Percentiles rank a stretch among this genome's conserved stretches.
phyloP scores from a whole-genome alignment of 2,113 vertebrate genomes.

The Pituophis catenifer region DNA sequence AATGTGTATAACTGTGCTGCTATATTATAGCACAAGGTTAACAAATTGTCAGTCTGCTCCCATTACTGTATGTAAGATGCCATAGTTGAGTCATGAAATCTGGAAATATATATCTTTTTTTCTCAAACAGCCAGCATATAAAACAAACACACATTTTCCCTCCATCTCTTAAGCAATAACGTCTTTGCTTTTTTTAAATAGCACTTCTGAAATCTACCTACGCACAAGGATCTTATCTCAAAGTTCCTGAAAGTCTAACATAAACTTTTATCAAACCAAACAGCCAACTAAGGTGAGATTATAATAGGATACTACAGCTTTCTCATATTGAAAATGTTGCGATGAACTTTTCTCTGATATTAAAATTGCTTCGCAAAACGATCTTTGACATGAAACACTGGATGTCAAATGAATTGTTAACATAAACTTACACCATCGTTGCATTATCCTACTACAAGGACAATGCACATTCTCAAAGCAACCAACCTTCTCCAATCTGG shows the following conservation, averaged over 20 bases:
- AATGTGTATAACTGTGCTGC: background rate
- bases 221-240: conserved; percentile 2
- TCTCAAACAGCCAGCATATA: background rate
- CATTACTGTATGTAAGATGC: background rate
- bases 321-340: background rate
- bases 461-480: background rate
- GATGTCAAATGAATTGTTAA: background rate
- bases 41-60: background rate
- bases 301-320: background rate
- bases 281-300: background rate
- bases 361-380: conserved; percentile 6
- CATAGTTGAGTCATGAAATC: background rate
- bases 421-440: background rate
- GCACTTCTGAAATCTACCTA: background rate
- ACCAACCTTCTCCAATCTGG: background rate
- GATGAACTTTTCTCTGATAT: background rate
- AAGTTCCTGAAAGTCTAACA: background rate
- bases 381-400: conserved; percentile 20
- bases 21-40: background rate
- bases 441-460: background rate
- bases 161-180: background rate
- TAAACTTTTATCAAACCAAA: background rate
- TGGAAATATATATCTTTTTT: background rate
- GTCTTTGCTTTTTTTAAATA: background rate
- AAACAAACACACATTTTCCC: background rate